Evolutionary conservation across 2,113 vertebrate genomes (phyloP).

Genomic region (Xiphophorus hellerii): DNA sequence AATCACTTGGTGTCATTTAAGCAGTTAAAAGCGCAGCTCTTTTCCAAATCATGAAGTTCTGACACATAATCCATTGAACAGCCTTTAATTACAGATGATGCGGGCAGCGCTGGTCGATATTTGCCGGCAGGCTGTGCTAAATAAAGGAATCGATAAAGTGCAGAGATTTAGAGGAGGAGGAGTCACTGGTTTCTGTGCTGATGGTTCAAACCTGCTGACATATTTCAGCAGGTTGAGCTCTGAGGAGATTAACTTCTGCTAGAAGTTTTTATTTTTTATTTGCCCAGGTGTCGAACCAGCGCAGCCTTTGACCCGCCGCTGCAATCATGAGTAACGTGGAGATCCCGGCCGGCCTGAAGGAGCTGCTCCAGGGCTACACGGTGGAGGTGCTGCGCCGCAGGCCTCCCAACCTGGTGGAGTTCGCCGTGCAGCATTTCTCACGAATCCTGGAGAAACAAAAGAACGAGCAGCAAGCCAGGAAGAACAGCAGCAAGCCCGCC

Average conservation of each 20-base stretch:
- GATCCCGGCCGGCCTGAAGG: constrained; percentile 88
- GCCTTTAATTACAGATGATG: constrained; percentile 59
- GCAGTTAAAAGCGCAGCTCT: constrained; percentile 1
- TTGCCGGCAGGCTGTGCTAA: constrained; percentile 67
- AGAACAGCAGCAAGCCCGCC: constrained; percentile 8
- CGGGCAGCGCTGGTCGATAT: constrained; percentile 67
- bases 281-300: background rate
- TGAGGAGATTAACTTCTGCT: constrained; percentile 5
- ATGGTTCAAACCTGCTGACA: background rate
- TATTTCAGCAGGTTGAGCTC: constrained; percentile 1
- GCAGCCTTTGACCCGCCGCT: constrained; percentile 14
- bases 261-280: background rate
- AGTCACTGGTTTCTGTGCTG: constrained; percentile 6
- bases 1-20: background rate
- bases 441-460: constrained; percentile 76
- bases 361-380: constrained; percentile 91
- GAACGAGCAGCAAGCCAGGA: constrained; percentile 39
- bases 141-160: constrained; percentile 65
- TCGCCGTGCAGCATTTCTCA: constrained; percentile 89
- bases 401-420: constrained; percentile 87
- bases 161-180: constrained; percentile 32
- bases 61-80: constrained; percentile 28
- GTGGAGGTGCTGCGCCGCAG: constrained; percentile 89
- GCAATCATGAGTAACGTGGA: constrained; percentile 79
- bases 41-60: constrained; percentile 21